phyloP scores from a whole-genome alignment of 2,113 vertebrate species.

The Sterna hirundo region DNA sequence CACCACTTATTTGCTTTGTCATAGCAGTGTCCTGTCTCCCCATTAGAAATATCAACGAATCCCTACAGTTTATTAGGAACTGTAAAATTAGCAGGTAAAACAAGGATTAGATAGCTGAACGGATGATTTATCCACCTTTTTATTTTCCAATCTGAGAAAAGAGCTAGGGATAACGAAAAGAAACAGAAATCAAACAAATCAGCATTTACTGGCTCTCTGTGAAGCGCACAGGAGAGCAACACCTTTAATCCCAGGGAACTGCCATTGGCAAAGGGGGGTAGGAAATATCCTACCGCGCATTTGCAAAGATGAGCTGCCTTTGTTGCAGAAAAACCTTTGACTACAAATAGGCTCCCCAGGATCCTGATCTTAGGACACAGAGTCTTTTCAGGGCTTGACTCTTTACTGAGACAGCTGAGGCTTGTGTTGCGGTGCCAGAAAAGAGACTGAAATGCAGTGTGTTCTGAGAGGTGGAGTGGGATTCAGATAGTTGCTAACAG shows the following conservation, averaged over 20 bases:
- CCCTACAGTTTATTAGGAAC: not conserved
- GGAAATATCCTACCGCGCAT: not conserved
- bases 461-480: not conserved
- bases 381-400: not conserved
- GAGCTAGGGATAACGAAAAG: not conserved
- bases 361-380: not conserved
- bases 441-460: not conserved
- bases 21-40: not conserved
- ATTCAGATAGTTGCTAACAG: not conserved
- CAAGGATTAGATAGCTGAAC: not conserved
- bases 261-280: not conserved
- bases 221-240: not conserved
- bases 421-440: not conserved
- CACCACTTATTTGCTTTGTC: not conserved
- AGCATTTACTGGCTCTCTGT: not conserved
- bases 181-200: not conserved
- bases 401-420: not conserved
- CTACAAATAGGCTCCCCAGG: not conserved
- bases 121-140: not conserved
- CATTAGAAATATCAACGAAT: not conserved
- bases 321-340: constrained; percentile 3
- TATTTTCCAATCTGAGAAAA: not conserved
- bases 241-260: not conserved
- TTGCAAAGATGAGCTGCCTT: not conserved
- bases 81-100: not conserved